These are phyloP conservation scores for Styela plicata DNA, from an alignment of 23 tunicate genomes.

Conservation along the genomic window DNA sequence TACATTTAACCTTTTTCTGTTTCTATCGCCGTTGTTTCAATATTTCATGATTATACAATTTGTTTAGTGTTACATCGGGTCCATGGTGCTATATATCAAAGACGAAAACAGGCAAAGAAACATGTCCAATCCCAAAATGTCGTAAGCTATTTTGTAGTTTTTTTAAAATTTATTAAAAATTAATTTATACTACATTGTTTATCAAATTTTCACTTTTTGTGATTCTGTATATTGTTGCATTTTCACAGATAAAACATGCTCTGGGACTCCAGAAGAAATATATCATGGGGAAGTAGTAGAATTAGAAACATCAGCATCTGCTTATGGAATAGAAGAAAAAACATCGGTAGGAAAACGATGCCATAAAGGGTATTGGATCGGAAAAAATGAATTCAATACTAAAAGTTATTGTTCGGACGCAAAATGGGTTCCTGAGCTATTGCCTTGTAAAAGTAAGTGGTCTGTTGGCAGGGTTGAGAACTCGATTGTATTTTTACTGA, in stretches of 20 bases:
- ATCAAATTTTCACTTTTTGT: too few species aligned
- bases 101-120: slow-evolving; percentile 7
- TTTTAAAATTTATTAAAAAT: too few species aligned
- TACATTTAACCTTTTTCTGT: too few species aligned
- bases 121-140: slow-evolving; percentile 48
- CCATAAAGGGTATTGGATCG: slow-evolving; percentile 49
- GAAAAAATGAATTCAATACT: slow-evolving; percentile 1
- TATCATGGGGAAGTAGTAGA: slow-evolving; percentile 39
- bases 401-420: slow-evolving; percentile 16
- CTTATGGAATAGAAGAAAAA: slow-evolving; percentile 38
- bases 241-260: slow-evolving; percentile 47
- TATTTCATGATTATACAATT: too few species aligned
- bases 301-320: slow-evolving; percentile 41
- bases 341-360: slow-evolving; percentile 41
- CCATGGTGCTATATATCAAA: slow-evolving; percentile 66
- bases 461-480: too few species aligned
- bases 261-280: slow-evolving; percentile 22
- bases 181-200: too few species aligned
- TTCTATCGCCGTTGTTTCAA: too few species aligned
- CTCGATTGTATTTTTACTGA: too few species aligned
- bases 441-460: slow-evolving; percentile 46
- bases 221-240: too few species aligned
- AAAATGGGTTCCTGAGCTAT: slow-evolving; percentile 45
- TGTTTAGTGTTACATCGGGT: slow-evolving; percentile 18
- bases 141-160: slow-evolving; percentile 31